phyloP scores from a whole-genome alignment of 2,113 vertebrate genomes.

The Motacilla alba region DNA sequence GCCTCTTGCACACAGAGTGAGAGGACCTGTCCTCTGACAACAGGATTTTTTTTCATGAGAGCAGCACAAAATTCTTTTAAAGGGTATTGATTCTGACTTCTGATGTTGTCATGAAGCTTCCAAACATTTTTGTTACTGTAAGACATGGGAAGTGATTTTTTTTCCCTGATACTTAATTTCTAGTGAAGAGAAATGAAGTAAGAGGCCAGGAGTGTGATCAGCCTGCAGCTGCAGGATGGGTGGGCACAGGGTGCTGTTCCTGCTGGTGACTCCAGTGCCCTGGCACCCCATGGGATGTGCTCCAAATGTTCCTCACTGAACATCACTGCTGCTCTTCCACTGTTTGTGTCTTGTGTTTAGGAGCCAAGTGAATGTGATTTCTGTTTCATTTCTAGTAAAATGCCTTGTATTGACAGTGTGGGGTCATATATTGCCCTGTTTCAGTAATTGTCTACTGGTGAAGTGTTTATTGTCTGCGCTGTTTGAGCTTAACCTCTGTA shows the following conservation, averaged over 20 bases:
- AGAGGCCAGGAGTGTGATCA: not conserved
- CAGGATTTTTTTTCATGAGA: not conserved
- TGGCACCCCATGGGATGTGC: not conserved
- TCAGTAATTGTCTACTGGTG: not conserved
- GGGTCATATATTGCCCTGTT: not conserved
- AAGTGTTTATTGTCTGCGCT: not conserved
- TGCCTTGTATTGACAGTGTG: not conserved
- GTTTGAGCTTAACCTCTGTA: not conserved
- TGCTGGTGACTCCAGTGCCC: not conserved
- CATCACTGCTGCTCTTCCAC: not conserved
- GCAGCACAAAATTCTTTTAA: not conserved
- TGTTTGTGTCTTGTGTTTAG: not conserved
- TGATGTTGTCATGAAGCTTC: not conserved
- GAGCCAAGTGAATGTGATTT: not conserved
- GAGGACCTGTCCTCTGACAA: not conserved
- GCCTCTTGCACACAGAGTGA: not conserved
- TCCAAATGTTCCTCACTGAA: not conserved
- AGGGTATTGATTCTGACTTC: not conserved
- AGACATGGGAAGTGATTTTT: not conserved
- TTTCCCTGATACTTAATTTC: not conserved
- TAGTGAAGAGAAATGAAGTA: accelerated
- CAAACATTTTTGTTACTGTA: not conserved
- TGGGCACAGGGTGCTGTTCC: accelerated
- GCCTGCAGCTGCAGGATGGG: not conserved
- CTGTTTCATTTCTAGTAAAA: not conserved